Conservation (phyloP, 2,888 invertebrate genomes). For the Callyntrura sp. region DNA sequence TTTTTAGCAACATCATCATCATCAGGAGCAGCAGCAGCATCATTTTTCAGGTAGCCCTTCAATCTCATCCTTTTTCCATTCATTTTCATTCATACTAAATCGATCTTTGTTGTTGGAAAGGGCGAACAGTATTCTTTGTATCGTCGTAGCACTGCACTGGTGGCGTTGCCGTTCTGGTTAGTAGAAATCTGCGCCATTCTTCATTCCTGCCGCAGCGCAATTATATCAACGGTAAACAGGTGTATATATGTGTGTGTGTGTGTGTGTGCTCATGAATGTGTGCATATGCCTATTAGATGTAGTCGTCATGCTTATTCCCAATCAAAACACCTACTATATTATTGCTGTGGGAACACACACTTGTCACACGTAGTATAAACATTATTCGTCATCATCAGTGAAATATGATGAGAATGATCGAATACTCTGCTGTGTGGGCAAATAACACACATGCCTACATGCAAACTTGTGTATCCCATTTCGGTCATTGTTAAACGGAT, state of each 20-base stretch:
- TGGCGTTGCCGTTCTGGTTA: not conserved
- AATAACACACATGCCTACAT: not conserved
- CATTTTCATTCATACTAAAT: constrained; percentile 44
- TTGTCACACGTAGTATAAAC: constrained; percentile 10
- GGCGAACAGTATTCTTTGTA: too few relatives aligned
- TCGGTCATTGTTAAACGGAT: constrained; percentile 62
- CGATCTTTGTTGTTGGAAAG: constrained; percentile 14
- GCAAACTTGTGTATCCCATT: constrained; percentile 33
- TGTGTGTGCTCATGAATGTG: too few relatives aligned
- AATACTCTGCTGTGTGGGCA: constrained; percentile 48
- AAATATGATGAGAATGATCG: constrained; percentile 58
- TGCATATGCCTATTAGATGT: too few relatives aligned
- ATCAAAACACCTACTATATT: not conserved
- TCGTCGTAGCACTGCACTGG: not conserved
- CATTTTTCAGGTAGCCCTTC: constrained; percentile 61
- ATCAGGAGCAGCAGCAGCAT: not conserved
- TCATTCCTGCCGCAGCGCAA: not conserved
- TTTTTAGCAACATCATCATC: not conserved
- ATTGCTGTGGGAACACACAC: constrained; percentile 29
- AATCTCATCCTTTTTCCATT: constrained; percentile 45
- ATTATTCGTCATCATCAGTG: constrained; percentile 9
- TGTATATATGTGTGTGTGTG: too few relatives aligned
- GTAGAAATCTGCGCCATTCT: constrained; percentile 38
- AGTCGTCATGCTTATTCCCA: too few relatives aligned
- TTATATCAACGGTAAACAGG: constrained; percentile 15